Evolutionary conservation across 2,113 vertebrate genomes (phyloP).

Genomic region (Hoplias malabaricus): DNA sequence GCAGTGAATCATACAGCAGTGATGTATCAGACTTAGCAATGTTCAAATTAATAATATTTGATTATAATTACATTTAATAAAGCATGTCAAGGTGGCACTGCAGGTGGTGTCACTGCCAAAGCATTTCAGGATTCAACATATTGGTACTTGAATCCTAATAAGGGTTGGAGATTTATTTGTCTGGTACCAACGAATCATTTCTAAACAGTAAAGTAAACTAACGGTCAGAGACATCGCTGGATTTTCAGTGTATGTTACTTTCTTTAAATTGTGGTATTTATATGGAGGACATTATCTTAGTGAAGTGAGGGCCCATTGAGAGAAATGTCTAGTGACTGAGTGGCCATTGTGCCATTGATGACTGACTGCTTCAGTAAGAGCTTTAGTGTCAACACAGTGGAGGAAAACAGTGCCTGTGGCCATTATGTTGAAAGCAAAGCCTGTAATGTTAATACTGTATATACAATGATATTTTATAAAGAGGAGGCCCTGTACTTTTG

Average conservation of each 20-base stretch:
- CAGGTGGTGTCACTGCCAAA: too few relatives aligned
- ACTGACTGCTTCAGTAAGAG: constrained; percentile 6
- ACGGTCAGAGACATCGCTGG: neutral
- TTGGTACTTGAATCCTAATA: neutral
- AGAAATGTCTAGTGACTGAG: neutral
- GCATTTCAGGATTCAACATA: too few relatives aligned
- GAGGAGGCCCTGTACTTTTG: too few relatives aligned
- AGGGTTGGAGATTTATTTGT: too few relatives aligned
- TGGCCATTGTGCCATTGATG: neutral
- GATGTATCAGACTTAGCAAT: too few relatives aligned
- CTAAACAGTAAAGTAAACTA: too few relatives aligned
- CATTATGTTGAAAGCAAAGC: neutral
- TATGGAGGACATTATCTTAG: neutral
- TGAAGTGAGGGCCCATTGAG: neutral
- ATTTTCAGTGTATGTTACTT: neutral
- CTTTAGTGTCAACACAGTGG: neutral
- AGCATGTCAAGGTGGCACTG: too few relatives aligned
- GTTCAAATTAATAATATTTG: too few relatives aligned
- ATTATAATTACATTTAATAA: too few relatives aligned
- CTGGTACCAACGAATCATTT: too few relatives aligned
- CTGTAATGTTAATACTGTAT: neutral
- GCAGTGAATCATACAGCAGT: neutral
- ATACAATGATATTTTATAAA: neutral
- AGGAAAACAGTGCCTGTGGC: neutral
- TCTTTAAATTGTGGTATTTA: constrained; percentile 1